These are phyloP conservation scores for Dicentrarchus labrax DNA, from an alignment of 2,113 vertebrate species.

Conservation along the genomic window DNA sequence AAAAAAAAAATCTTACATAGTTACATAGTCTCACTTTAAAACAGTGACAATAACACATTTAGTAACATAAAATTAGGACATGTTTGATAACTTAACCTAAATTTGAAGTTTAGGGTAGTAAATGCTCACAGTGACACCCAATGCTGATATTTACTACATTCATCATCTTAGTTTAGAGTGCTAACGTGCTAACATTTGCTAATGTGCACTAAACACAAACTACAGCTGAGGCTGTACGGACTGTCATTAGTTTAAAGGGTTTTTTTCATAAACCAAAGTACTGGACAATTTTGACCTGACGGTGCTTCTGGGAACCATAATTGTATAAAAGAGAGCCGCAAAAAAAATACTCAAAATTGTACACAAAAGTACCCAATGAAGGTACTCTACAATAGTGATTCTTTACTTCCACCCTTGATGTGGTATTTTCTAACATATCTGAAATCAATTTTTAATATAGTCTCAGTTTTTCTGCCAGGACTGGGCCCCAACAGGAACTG, in stretches of 20 bases:
- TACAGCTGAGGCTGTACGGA: neutral
- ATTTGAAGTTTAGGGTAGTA: no score
- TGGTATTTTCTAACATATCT: constrained; percentile 19
- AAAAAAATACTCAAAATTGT: neutral
- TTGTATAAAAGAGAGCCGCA: neutral
- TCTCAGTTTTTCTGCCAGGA: constrained; percentile 26
- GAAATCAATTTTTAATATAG: constrained; percentile 42
- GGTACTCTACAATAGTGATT: neutral
- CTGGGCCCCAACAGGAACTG: constrained; percentile 40
- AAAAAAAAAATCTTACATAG: no score
- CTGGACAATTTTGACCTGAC: neutral
- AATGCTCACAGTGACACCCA: no score
- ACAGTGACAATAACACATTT: no score
- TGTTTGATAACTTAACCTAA: no score
- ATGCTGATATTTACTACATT: no score
- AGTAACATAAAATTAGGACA: no score
- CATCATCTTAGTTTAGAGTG: neutral
- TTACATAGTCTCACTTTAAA: no score
- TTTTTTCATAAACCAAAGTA: neutral
- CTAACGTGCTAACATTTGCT: neutral
- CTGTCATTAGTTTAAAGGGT: neutral
- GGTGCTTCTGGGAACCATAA: neutral
- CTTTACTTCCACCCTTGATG: constrained; percentile 2
- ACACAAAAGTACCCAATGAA: neutral
- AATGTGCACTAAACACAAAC: neutral